Evolutionary conservation across 2,113 vertebrate species (phyloP).

Genomic region (Leucoraja erinaceus): DNA sequence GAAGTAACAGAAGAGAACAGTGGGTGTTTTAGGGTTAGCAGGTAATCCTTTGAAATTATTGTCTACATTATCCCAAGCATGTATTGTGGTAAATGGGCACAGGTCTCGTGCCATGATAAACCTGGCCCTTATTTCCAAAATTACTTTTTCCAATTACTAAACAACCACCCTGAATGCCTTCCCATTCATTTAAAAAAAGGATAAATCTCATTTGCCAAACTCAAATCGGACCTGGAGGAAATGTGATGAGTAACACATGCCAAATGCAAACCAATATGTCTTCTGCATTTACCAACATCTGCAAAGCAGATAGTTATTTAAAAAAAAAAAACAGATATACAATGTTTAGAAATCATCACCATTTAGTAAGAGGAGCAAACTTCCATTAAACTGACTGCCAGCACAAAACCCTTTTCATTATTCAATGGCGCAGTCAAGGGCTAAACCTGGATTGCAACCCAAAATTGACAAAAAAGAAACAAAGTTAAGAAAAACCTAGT

Average conservation of each 20-base stretch:
- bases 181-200: constrained; percentile 44
- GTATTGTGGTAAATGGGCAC: constrained; percentile 40
- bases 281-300: constrained; percentile 3
- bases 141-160: constrained; percentile 42
- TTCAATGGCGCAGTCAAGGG: not conserved
- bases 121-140: constrained; percentile 43
- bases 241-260: constrained; percentile 40
- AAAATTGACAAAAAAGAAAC: not conserved
- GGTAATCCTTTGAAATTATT: not conserved
- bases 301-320: not conserved
- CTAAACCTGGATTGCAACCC: not conserved
- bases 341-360: not conserved
- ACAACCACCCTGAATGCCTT: constrained; percentile 44
- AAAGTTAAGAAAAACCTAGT: not conserved
- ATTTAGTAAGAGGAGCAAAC: not conserved
- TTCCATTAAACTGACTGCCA: not conserved
- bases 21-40: not conserved
- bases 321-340: not conserved
- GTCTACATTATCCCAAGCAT: not conserved
- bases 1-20: not conserved
- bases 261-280: constrained; percentile 43
- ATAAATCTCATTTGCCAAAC: constrained; percentile 47
- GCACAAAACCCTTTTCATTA: not conserved
- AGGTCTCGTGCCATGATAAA: constrained; percentile 49
- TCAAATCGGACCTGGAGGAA: constrained; percentile 42